A percentile compares a stretch with the other conserved stretches of the same genome.
These are phyloP conservation scores for Chanos chanos DNA, from an alignment of 2,797 vertebrate genomes.

Conservation along the genomic window DNA sequence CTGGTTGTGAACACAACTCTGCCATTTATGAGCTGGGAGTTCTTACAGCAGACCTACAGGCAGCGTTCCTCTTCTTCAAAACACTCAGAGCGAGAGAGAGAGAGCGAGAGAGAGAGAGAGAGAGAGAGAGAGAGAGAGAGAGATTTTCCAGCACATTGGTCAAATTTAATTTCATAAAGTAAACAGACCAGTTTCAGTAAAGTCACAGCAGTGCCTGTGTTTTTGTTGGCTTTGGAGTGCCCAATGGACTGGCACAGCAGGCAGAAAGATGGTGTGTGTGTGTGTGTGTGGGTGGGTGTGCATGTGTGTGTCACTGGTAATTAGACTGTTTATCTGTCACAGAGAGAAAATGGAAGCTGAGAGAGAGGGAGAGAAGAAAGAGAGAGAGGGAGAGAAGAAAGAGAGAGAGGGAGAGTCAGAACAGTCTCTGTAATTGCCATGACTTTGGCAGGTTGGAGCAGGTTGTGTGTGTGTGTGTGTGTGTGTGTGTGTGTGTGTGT, in stretches of 20 bases:
- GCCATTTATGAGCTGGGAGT: conserved; percentile 24
- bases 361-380: not conserved
- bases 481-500: not conserved
- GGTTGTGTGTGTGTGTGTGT: not conserved
- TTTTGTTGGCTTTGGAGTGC: conserved; percentile 29
- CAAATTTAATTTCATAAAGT: conserved; percentile 34
- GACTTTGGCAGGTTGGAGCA: not conserved
- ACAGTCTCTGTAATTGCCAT: no score
- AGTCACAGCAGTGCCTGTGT: conserved; percentile 18
- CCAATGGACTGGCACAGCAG: conserved; percentile 1
- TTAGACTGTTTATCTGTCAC: conserved; percentile 12
- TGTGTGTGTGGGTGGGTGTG: no score
- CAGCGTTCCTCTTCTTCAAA: conserved; percentile 15
- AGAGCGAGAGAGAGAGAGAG: not conserved
- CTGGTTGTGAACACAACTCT: conserved; percentile 23
- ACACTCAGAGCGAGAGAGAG: not conserved
- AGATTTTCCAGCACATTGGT: conserved; percentile 35
- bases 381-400: not conserved
- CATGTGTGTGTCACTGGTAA: conserved; percentile 10
- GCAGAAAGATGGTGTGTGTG: no score
- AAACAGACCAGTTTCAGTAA: conserved; percentile 23
- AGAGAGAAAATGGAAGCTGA: conserved; percentile 1
- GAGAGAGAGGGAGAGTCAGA: not conserved
- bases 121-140: not conserved
- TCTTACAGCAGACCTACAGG: not conserved